Evolutionary conservation across 2,113 vertebrate genomes (phyloP), one percentile per base, ranked within the genome.

Genomic region (Sebastes fasciatus): DNA sequence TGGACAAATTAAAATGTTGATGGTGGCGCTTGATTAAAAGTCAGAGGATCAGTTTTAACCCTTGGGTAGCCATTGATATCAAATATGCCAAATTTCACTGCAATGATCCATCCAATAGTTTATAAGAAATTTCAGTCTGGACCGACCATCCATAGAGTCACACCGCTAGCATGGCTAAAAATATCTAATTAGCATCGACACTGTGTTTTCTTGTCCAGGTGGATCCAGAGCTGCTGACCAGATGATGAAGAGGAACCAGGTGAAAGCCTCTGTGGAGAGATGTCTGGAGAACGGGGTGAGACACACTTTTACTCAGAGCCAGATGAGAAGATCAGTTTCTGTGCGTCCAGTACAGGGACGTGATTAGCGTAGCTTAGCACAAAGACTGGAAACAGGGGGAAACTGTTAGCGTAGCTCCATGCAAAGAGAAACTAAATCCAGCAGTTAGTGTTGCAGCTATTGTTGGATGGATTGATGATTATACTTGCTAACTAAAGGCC

Each of bases 261-360:
- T 5, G 62, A 88, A 83, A 9, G 11, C 55, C 0, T 75, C 85
- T 17, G 21, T 71, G 70, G 91, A 89, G 58, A 76, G 83, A 70
- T 45, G 73, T 66, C 43, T 82, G 69, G 85, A 92, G 65, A 88
- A 91, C 12, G 88, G 75, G 90, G 92, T 93, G 81, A 89, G 90
- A 73, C 11, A 73, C 11, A 17, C 49, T 49, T 43, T 55, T 9
- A 62, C 34, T 55, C 23, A 64, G 2, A 42, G 34, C 21, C 51
- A 40, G 6, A 78, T 5, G 0, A 63, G 19, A n/a, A n/a, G 6
- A n/a, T 7, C 11, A 8, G 40, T 6, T 4, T 72, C 42, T 45
- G 40, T 34, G 9, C 42, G 12, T 49, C 45, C 21, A 16, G 7
- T 3, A 17, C 23, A 19, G 26, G 21, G 42, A 9, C 12, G 17